Conservation (phyloP, 2,888 invertebrate genomes). For the Trisateles emortualis region DNA sequence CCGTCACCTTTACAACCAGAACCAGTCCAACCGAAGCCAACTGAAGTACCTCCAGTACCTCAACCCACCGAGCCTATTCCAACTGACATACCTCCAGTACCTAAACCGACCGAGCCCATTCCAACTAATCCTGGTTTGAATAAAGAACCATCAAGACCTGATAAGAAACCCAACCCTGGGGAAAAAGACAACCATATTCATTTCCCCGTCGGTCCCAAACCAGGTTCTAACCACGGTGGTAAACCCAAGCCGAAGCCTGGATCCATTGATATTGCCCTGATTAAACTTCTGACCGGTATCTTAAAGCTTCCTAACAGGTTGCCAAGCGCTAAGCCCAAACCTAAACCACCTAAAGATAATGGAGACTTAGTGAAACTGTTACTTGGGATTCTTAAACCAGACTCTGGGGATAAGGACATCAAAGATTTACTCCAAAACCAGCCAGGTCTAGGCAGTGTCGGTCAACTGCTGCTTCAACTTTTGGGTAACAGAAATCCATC, state of each 20-base stretch:
- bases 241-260: slow-evolving; percentile 11
- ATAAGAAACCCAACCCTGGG: too few relatives aligned
- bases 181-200: too few relatives aligned
- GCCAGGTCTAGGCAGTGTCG: neutral
- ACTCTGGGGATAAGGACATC: slow-evolving; percentile 11
- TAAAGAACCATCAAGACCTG: too few relatives aligned
- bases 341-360: slow-evolving; percentile 4
- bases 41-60: too few relatives aligned
- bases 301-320: slow-evolving; percentile 20
- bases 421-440: slow-evolving; percentile 1
- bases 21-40: too few relatives aligned
- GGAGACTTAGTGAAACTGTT: slow-evolving; percentile 9
- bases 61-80: too few relatives aligned
- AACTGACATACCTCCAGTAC: too few relatives aligned
- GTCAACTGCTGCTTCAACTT: slow-evolving; percentile 17
- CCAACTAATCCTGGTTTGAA: too few relatives aligned
- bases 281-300: slow-evolving; percentile 30
- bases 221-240: neutral
- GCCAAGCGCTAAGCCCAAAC: slow-evolving; percentile 3
- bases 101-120: too few relatives aligned
- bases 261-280: slow-evolving; percentile 11
- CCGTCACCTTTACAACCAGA: too few relatives aligned
- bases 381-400: slow-evolving; percentile 1
- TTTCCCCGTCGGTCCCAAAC: too few relatives aligned
- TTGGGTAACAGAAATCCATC: slow-evolving; percentile 16